Evolutionary conservation across 2,888 invertebrate species (phyloP).

Genomic region (Drosophila pegasa): DNA sequence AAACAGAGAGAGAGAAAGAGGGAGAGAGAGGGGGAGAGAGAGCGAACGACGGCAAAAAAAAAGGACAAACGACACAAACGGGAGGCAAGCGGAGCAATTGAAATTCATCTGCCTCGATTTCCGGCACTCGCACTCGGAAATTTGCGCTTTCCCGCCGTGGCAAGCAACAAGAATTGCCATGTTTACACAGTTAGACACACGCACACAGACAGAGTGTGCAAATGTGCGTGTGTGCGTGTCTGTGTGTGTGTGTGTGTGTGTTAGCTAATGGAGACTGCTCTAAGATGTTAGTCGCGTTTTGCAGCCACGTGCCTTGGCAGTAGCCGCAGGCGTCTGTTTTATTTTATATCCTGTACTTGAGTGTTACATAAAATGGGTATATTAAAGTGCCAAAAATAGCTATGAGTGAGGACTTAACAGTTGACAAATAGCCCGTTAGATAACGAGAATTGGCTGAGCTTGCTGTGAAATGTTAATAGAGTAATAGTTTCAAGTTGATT

Average conservation of each 20-base stretch:
- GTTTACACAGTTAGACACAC: slow-evolving; percentile 47
- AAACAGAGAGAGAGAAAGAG: not conserved
- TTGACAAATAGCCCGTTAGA: not conserved
- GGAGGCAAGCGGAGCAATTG: slow-evolving; percentile 57
- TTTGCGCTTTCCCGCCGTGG: slow-evolving; percentile 60
- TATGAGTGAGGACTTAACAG: not conserved
- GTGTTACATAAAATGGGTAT: slow-evolving; percentile 18
- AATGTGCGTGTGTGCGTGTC: no score
- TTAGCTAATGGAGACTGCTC: slow-evolving; percentile 19
- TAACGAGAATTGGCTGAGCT: slow-evolving; percentile 1
- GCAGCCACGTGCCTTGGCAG: slow-evolving; percentile 63
- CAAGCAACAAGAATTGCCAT: slow-evolving; percentile 62
- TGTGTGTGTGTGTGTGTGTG: not conserved
- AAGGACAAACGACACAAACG: slow-evolving; percentile 15
- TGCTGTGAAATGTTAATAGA: not conserved
- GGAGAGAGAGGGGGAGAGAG: not conserved
- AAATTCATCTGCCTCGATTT: slow-evolving; percentile 79
- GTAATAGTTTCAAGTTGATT: not conserved
- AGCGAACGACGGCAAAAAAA: slow-evolving; percentile 4
- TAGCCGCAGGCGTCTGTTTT: slow-evolving; percentile 42
- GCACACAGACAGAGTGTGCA: slow-evolving; percentile 2
- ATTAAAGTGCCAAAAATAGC: slow-evolving; percentile 6
- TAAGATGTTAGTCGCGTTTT: slow-evolving; percentile 62
- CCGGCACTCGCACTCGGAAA: slow-evolving; percentile 64
- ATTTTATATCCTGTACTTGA: slow-evolving; percentile 30